Percentiles rank a stretch among this genome's conserved stretches.
Evolutionary conservation across 2,113 vertebrate species (phyloP).

Genomic region (Rhea americana): DNA sequence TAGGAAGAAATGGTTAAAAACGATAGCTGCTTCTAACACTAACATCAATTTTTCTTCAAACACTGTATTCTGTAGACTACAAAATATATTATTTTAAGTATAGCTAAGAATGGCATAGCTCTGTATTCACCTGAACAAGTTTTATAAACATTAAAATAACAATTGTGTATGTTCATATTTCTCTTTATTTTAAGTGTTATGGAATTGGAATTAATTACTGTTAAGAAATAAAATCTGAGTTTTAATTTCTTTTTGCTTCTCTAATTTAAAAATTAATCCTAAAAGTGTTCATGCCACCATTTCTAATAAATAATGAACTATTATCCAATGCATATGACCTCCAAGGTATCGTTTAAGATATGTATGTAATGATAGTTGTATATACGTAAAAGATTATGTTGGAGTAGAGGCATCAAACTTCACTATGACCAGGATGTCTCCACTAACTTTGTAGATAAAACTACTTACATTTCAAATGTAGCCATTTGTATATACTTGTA

Average conservation of each 20-base stretch:
- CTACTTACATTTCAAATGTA: neutral
- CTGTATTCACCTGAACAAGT: neutral
- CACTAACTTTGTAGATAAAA: neutral
- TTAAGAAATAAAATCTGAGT: neutral
- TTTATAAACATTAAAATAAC: neutral
- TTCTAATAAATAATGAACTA: neutral
- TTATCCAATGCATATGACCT: neutral
- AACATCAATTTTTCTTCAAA: neutral
- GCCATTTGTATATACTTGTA: neutral
- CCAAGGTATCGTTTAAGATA: neutral
- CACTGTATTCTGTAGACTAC: fast-evolving
- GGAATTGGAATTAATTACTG: neutral
- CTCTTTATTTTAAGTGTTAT: neutral
- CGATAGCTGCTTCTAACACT: neutral
- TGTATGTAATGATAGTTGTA: neutral
- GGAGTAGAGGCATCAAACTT: neutral
- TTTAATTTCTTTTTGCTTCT: neutral
- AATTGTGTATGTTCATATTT: neutral
- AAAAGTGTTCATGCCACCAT: neutral
- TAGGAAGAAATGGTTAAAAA: neutral
- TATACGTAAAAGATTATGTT: neutral
- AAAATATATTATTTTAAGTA: neutral
- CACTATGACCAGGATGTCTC: neutral
- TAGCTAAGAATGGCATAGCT: neutral
- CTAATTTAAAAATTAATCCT: neutral